A percentile compares a stretch with the other conserved stretches of the same genome.
These are phyloP conservation scores for Hippotragus niger DNA, from an alignment of 2,113 vertebrate species.

Conservation along the genomic window DNA sequence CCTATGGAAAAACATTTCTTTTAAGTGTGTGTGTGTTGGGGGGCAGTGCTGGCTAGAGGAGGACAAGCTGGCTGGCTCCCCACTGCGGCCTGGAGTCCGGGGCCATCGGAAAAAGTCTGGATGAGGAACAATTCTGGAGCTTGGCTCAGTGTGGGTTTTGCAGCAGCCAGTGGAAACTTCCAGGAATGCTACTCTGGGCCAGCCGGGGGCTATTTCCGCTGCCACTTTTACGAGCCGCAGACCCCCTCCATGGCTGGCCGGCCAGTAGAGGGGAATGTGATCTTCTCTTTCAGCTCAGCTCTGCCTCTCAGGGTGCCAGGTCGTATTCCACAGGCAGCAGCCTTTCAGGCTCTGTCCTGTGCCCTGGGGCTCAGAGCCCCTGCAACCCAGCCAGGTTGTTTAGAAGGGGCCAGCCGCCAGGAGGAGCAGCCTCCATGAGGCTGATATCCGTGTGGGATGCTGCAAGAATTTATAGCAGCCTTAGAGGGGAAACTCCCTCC, in stretches of 20 bases:
- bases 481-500: constrained; percentile 1
- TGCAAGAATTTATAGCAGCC: neutral
- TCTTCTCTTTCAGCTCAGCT: neutral
- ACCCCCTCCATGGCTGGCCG: neutral
- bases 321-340: neutral
- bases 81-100: neutral
- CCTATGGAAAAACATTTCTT: neutral
- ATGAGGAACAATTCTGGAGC: neutral
- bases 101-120: constrained; percentile 32
- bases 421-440: neutral
- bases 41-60: neutral
- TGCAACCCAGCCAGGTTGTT: neutral
- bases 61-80: constrained; percentile 9
- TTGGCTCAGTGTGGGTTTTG: neutral
- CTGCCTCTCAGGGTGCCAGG: neutral
- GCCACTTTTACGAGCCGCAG: constrained; percentile 19
- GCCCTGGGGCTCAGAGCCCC: neutral
- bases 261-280: neutral
- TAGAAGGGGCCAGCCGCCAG: neutral
- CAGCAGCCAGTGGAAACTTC: constrained; percentile 66
- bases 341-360: neutral
- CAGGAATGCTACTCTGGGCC: constrained; percentile 55
- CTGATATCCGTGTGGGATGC: neutral
- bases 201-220: constrained; percentile 50
- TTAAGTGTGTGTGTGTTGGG: neutral